Conservation (phyloP, 1,140 invertebrate species). For the Drosophila carrolli region DNA sequence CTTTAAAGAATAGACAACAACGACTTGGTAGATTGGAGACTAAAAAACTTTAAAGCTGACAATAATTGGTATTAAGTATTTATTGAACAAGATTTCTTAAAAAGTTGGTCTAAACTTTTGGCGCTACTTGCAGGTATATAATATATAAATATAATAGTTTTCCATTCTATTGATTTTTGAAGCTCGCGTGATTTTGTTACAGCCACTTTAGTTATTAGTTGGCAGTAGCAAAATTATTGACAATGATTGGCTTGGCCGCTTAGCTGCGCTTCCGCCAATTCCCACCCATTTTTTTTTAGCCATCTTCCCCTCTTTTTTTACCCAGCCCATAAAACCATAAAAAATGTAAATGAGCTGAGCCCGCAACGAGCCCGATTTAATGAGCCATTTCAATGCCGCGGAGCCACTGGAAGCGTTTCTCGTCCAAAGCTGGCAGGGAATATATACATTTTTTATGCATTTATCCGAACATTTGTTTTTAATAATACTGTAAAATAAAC, state of each 20-base stretch:
- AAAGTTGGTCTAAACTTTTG: too few relatives aligned
- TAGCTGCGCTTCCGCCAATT: slow-evolving; percentile 22
- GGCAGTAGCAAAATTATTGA: slow-evolving; percentile 41
- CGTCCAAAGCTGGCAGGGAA: not conserved
- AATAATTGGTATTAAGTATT: not conserved
- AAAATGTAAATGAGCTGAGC: slow-evolving; percentile 45
- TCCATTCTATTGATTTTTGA: slow-evolving; percentile 11
- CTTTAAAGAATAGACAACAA: not conserved
- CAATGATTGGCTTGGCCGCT: slow-evolving; percentile 45
- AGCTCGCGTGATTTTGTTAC: slow-evolving; percentile 18
- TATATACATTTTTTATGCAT: slow-evolving; percentile 28
- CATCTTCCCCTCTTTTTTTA: not conserved
- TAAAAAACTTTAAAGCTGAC: not conserved
- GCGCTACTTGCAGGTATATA: too few relatives aligned
- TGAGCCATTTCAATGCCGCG: slow-evolving; percentile 61
- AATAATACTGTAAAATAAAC: slow-evolving; percentile 5
- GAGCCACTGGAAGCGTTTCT: slow-evolving; percentile 26
- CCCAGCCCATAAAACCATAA: slow-evolving; percentile 29
- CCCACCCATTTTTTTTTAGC: too few relatives aligned
- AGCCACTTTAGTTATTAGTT: slow-evolving; percentile 10
- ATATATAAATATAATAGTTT: not conserved
- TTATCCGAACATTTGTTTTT: slow-evolving; percentile 12
- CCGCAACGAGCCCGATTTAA: slow-evolving; percentile 42
- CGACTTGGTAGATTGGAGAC: not conserved
- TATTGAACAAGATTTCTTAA: too few relatives aligned